Conservation (phyloP, 2,113 vertebrate species). For the Copsychus sechellarum region DNA sequence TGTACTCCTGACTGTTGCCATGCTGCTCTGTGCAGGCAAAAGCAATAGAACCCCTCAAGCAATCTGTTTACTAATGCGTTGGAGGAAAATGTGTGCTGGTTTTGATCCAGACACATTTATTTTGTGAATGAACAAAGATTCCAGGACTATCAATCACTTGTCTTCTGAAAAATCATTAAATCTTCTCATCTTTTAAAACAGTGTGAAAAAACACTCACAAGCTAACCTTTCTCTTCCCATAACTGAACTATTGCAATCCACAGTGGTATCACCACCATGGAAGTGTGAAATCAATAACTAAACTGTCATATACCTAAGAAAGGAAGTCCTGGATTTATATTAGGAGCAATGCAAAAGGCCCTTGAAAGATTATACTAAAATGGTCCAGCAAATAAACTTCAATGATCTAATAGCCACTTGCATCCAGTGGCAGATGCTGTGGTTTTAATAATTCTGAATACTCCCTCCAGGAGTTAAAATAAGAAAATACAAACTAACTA, state of each 20-base stretch:
- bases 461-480: neutral
- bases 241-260: neutral
- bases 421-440: neutral
- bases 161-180: neutral
- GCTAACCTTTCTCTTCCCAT: neutral
- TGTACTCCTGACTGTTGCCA: neutral
- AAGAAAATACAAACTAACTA: neutral
- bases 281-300: neutral
- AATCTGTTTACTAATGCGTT: neutral
- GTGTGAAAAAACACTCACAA: neutral
- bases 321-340: neutral
- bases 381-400: neutral
- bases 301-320: neutral
- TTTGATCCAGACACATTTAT: neutral
- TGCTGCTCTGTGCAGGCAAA: neutral
- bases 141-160: neutral
- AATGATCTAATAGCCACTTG: neutral
- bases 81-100: neutral
- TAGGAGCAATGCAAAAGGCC: neutral
- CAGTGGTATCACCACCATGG: accelerated
- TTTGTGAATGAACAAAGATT: neutral
- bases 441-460: neutral
- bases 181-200: neutral
- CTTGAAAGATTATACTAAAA: neutral
- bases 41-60: neutral